Base-by-base conservation (phyloP, 2,113 vertebrate species). In the Notothenia coriiceps region DNA sequence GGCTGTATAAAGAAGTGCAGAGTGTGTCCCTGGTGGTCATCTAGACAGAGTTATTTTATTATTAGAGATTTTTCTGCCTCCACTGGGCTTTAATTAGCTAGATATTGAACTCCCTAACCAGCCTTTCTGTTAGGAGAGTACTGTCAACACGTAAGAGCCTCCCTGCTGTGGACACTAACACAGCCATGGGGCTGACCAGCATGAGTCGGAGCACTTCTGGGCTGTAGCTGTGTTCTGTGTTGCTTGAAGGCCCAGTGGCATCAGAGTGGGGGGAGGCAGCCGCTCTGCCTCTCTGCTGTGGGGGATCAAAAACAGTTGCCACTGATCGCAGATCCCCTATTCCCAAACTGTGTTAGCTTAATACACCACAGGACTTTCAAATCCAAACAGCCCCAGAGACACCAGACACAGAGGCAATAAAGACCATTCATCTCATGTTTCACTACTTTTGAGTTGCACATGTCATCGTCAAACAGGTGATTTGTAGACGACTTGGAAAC, bases 321-420 rank as follows among this genome's bases (percentile, higher is more conserved):
- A 72, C 71, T 80, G 22, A 79, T 79, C 46, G 2, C 55, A 60
- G 40, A 60, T 84, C 85, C 74, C 69, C 10, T 62, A 63, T 78
- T 91, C 86, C 85, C 88, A 91, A 91, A 93, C 68, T 47, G 49
- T 60, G 66, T 94, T 91, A 90, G 54, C 50, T 64, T 80, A 83
- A 83, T 80, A 85, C 69, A 49, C 82, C 43, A 13, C 61, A 55
- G 60, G 86, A 84, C 50, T 78, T 87, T 85, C 57, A 69, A 75
- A 80, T 70, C 29, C 47, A 33, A 51, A 67, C 77, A 51, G 49
- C 72, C 73, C 43, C 33, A 40, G 56, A 83, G 82, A 82, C 63
- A 49, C 57, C 56, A 55, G 35, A 10, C 54, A 74, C n/a, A 12
- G n/a, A 12, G n/a, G n/a, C 54, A 66, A 60, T 43, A 47, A 18